Percentiles rank a stretch among this genome's conserved stretches.
phyloP scores from a whole-genome alignment of 2,797 vertebrate genomes.

The Distichodus sexfasciatus region DNA sequence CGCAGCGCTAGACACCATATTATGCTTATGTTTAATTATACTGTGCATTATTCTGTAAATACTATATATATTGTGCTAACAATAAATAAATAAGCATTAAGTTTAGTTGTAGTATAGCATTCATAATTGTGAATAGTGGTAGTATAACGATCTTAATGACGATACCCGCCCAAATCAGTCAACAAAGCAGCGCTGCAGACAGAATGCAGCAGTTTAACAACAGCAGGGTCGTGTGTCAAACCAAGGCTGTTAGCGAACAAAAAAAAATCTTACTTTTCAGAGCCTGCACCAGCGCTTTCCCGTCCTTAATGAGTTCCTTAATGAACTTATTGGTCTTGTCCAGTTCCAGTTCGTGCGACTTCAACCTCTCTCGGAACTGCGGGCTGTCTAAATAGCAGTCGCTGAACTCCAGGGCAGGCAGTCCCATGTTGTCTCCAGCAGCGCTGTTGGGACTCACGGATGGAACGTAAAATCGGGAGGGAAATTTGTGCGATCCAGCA shows the following conservation, averaged over 20 bases:
- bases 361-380: slow-evolving; percentile 77
- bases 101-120: too few species aligned
- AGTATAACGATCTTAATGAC: too few species aligned
- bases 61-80: too few species aligned
- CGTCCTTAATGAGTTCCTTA: slow-evolving; percentile 84
- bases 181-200: background rate
- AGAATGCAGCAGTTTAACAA: background rate
- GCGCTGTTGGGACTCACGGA: too few species aligned
- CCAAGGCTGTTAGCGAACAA: background rate
- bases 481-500: slow-evolving; percentile 23
- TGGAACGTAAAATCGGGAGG: background rate
- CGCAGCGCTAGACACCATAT: too few species aligned
- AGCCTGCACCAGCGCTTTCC: slow-evolving; percentile 77
- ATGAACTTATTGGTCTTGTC: slow-evolving; percentile 85
- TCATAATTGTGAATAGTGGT: too few species aligned
- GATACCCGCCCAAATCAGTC: too few species aligned
- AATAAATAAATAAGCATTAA: too few species aligned
- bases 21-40: too few species aligned
- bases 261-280: slow-evolving; percentile 72
- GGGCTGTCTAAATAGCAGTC: slow-evolving; percentile 84
- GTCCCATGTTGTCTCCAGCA: slow-evolving; percentile 67
- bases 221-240: background rate
- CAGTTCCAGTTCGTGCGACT: slow-evolving; percentile 80
- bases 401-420: slow-evolving; percentile 81
- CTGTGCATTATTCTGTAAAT: too few species aligned